Percentiles rank a stretch among this genome's conserved stretches.
phyloP scores from a whole-genome alignment of 2,888 invertebrate genomes.

The Tipula lateralis region DNA sequence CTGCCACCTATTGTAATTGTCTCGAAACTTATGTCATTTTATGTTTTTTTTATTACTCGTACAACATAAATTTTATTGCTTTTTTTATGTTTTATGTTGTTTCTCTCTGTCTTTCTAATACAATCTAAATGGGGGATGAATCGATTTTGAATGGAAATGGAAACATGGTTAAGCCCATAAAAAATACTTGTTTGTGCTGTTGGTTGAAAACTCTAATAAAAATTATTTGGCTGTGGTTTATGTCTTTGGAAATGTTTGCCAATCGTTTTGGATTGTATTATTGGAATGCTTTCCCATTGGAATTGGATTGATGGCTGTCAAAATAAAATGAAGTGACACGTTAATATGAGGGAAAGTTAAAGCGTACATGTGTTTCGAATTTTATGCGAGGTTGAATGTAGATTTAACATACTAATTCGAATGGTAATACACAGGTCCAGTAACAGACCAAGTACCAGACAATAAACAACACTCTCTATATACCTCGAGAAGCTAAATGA shows the following conservation, averaged over 20 bases:
- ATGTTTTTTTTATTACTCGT: background rate
- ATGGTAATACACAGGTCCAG: too few relatives aligned
- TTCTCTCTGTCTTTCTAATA: background rate
- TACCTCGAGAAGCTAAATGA: too few relatives aligned
- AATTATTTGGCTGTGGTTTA: background rate
- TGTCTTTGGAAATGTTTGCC: background rate
- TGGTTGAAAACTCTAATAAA: slow-evolving; percentile 14
- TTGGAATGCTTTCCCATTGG: background rate
- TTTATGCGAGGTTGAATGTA: too few relatives aligned
- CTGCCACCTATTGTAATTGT: slow-evolving; percentile 28
- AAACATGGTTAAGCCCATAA: background rate
- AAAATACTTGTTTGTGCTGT: background rate
- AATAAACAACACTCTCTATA: too few relatives aligned
- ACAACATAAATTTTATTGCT: background rate
- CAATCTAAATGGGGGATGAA: background rate
- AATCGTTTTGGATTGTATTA: background rate
- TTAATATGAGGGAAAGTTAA: too few relatives aligned
- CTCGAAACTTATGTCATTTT: slow-evolving; percentile 9
- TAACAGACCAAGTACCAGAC: too few relatives aligned
- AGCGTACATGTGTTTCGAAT: too few relatives aligned
- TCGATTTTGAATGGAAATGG: background rate
- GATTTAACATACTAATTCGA: too few relatives aligned
- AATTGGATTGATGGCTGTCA: background rate
- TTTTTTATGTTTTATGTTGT: background rate
- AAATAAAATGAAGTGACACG: background rate